Percentiles rank a stretch among this genome's conserved stretches.
These are phyloP conservation scores for Ardeotis arabs DNA, from an alignment of 2,113 vertebrate genomes.

Conservation along the genomic window DNA sequence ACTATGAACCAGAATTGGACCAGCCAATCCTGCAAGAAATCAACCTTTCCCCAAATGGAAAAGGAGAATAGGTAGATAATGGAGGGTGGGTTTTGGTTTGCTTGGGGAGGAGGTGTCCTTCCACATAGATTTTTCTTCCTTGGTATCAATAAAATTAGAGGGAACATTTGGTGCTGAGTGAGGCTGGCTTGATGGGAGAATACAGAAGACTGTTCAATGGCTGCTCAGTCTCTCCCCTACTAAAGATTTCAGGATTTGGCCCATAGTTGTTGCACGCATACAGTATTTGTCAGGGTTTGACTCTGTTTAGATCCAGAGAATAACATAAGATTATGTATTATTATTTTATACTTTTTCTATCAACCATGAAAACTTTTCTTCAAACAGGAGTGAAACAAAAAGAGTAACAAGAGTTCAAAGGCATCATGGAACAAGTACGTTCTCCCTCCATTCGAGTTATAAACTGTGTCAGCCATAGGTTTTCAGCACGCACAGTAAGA, in stretches of 20 bases:
- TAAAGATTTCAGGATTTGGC: neutral
- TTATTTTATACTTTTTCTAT: neutral
- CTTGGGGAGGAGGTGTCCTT: neutral
- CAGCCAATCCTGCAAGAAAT: neutral
- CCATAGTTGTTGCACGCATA: neutral
- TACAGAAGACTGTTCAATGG: neutral
- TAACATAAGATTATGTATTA: neutral
- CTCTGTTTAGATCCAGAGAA: neutral
- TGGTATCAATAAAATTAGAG: neutral
- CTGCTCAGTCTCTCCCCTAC: neutral
- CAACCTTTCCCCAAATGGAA: fast-evolving
- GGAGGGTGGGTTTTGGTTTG: neutral
- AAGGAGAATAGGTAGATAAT: neutral
- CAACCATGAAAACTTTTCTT: neutral
- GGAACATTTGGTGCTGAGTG: neutral
- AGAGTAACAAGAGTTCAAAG: neutral
- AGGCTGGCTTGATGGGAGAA: neutral
- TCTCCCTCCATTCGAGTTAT: neutral
- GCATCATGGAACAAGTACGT: neutral
- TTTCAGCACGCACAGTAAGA: neutral
- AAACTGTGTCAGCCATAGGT: neutral
- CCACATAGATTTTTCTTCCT: neutral
- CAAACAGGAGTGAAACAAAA: neutral
- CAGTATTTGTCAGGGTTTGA: neutral
- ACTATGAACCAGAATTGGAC: neutral